Evolutionary conservation across 1,140 invertebrate species (phyloP).

Genomic region (Campoletis sonorensis): DNA sequence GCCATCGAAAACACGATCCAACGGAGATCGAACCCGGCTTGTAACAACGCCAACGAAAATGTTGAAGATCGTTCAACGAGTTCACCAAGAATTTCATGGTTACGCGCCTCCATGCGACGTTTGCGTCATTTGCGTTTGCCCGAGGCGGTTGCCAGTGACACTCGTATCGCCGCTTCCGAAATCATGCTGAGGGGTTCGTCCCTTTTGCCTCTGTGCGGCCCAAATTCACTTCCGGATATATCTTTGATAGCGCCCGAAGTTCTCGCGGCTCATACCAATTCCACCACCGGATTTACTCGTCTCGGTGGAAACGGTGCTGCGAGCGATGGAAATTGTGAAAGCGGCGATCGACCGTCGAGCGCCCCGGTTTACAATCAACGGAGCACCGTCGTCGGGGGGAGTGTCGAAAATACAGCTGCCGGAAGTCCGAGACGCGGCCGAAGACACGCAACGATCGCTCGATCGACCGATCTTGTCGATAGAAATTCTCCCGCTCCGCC

Average conservation of each 20-base stretch:
- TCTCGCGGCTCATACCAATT: slow-evolving; percentile 72
- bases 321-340: no score
- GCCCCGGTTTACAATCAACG: not conserved
- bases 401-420: slow-evolving; percentile 34
- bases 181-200: slow-evolving; percentile 28
- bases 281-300: slow-evolving; percentile 50
- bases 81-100: slow-evolving; percentile 63
- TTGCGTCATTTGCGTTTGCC: slow-evolving; percentile 70
- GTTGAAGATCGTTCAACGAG: slow-evolving; percentile 20
- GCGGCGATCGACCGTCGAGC: not conserved
- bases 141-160: slow-evolving; percentile 60
- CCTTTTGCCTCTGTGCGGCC: slow-evolving; percentile 43
- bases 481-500: no score
- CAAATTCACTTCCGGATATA: slow-evolving; percentile 72
- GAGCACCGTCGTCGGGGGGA: not conserved
- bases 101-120: slow-evolving; percentile 73
- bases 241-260: slow-evolving; percentile 73
- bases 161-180: not conserved
- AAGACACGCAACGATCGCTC: not conserved
- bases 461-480: no score
- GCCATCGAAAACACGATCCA: not conserved
- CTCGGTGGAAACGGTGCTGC: not conserved
- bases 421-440: not conserved
- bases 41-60: slow-evolving; percentile 33
- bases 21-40: not conserved